phyloP scores from a whole-genome alignment of 2,888 invertebrate genomes.

The Epicampocera succincta region DNA sequence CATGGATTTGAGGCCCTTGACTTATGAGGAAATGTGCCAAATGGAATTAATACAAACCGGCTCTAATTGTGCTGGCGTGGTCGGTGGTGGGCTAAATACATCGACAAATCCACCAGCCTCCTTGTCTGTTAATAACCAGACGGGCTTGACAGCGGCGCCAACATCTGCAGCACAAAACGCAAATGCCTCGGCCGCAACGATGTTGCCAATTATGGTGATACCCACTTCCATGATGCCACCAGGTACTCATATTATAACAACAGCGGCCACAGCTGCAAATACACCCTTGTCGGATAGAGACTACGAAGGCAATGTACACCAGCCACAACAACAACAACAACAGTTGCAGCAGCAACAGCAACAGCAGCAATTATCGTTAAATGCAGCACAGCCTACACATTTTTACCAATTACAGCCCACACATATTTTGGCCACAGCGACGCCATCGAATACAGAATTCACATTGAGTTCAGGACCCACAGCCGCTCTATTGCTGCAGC shows the following conservation, averaged over 20 bases:
- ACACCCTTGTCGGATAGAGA: conserved; percentile 49
- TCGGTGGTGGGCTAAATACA: conserved; percentile 43
- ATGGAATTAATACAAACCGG: conserved; percentile 78
- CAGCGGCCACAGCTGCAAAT: conserved; percentile 57
- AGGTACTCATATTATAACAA: conserved; percentile 69
- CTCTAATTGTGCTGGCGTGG: conserved; percentile 35
- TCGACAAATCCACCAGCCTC: conserved; percentile 33
- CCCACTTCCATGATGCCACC: conserved; percentile 78
- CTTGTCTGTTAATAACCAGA: conserved; percentile 42
- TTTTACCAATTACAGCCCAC: conserved; percentile 79
- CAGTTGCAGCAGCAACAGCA: conserved; percentile 16
- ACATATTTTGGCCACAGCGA: conserved; percentile 74
- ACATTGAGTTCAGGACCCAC: conserved; percentile 56
- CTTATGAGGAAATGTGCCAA: conserved; percentile 81
- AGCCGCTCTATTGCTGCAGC: conserved; percentile 58
- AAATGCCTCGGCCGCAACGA: conserved; percentile 73
- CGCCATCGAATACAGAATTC: conserved; percentile 69
- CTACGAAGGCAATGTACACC: conserved; percentile 55
- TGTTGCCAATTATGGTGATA: conserved; percentile 81
- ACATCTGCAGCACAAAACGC: conserved; percentile 12
- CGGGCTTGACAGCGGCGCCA: conserved; percentile 51
- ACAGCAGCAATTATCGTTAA: conserved; percentile 54
- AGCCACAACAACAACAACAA: not conserved
- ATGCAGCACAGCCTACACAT: conserved; percentile 68
- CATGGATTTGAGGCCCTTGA: conserved; percentile 80